phyloP scores from a whole-genome alignment of 2,797 vertebrate species.

The Pangasius djambal region DNA sequence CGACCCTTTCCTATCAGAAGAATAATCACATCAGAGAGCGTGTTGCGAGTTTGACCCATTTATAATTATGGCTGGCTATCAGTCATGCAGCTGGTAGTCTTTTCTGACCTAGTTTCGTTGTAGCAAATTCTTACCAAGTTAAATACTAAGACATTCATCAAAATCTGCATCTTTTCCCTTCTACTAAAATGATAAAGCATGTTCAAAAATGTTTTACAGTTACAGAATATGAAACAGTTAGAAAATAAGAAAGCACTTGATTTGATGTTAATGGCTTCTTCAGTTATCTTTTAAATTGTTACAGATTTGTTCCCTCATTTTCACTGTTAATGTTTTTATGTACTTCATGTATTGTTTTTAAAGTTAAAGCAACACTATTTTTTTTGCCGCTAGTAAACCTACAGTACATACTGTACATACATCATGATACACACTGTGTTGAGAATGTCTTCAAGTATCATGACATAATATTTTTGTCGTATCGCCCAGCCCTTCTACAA shows the following conservation, averaged over 20 bases:
- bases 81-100: conserved; percentile 45
- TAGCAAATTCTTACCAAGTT: conserved; percentile 19
- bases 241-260: background rate
- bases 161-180: background rate
- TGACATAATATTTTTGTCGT: background rate
- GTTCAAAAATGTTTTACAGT: too few relatives aligned
- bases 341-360: background rate
- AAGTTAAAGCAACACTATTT: background rate
- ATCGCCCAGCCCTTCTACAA: background rate
- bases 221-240: background rate
- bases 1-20: conserved; percentile 45
- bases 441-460: background rate
- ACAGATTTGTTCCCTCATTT: conserved; percentile 4
- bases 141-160: conserved; percentile 17
- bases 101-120: conserved; percentile 36
- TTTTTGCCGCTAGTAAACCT: background rate
- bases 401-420: background rate
- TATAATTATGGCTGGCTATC: conserved; percentile 43
- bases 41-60: conserved; percentile 43
- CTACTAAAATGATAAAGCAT: background rate
- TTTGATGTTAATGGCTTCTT: background rate
- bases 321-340: background rate
- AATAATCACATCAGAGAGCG: conserved; percentile 48
- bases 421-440: background rate
- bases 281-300: background rate